A percentile compares a stretch with the other conserved stretches of the same genome.
Evolutionary conservation across 2,113 vertebrate species (phyloP).

Genomic region (Neomonachus schauinslandi): DNA sequence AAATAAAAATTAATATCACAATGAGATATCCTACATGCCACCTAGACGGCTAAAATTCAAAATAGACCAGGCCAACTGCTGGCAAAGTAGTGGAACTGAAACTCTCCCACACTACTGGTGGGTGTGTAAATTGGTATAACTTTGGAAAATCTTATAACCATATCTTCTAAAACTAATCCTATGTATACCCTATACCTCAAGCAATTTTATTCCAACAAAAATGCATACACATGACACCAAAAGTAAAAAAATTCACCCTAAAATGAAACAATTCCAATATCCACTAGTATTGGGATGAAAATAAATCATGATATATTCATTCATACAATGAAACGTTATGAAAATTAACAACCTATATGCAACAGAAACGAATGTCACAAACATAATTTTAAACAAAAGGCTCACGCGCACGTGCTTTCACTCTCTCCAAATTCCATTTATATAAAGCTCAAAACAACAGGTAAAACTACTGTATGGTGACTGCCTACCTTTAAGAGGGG

Average conservation of each 20-base stretch:
- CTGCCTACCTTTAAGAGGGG: neutral
- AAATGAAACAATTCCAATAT: neutral
- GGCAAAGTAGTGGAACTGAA: neutral
- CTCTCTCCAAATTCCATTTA: neutral
- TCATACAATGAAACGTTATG: neutral
- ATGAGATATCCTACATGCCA: neutral
- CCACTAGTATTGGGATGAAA: neutral
- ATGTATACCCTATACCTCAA: neutral
- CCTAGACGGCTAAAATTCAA: constrained; percentile 15
- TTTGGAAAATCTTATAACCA: neutral
- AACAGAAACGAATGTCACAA: neutral
- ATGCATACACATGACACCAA: neutral
- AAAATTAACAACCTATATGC: constrained; percentile 30
- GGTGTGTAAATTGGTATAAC: neutral
- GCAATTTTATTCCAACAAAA: constrained; percentile 25
- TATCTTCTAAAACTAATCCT: constrained; percentile 16
- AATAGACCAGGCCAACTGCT: neutral
- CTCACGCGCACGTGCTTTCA: neutral
- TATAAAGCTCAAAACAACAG: constrained; percentile 23
- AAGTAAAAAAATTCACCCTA: neutral
- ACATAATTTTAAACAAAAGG: constrained; percentile 21
- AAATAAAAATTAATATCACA: constrained; percentile 6
- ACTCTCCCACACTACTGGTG: neutral
- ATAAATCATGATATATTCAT: neutral
- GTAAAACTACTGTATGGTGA: neutral